phyloP scores from a whole-genome alignment of 1,140 invertebrate species.

The Macrocentrus cingulum region DNA sequence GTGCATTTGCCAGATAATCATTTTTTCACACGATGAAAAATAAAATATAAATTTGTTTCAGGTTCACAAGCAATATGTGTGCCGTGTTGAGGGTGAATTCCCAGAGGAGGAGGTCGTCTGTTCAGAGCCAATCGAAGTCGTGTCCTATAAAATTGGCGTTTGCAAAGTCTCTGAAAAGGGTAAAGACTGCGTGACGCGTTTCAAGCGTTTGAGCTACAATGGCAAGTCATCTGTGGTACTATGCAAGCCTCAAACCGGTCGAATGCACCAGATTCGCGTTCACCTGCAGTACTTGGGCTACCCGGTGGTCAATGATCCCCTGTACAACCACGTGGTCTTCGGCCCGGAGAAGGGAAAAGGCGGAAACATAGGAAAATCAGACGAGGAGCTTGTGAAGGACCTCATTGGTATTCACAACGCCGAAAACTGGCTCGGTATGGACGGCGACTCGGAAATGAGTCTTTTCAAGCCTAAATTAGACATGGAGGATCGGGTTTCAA shows the following conservation, averaged over 20 bases:
- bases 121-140: conserved; percentile 87
- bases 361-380: conserved; percentile 87
- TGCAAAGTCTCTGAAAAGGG: conserved; percentile 88
- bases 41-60: conserved; percentile 46
- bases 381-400: conserved; percentile 87
- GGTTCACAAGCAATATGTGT: conserved; percentile 96
- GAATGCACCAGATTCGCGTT: conserved; percentile 99
- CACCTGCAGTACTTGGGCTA: conserved; percentile 96
- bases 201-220: conserved; percentile 86
- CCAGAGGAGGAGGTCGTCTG: conserved; percentile 85
- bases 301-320: conserved; percentile 94
- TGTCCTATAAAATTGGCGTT: conserved; percentile 94
- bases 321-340: conserved; percentile 93
- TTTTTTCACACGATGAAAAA: not conserved
- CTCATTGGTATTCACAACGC: conserved; percentile 90
- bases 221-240: conserved; percentile 87
- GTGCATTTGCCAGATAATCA: not conserved
- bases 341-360: conserved; percentile 90
- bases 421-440: conserved; percentile 90
- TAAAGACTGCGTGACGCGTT: conserved; percentile 87
- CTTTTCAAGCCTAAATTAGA: conserved; percentile 75
- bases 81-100: conserved; percentile 94
- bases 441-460: conserved; percentile 80
- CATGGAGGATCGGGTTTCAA: conserved; percentile 61
- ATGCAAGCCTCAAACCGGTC: conserved; percentile 90